phyloP scores from a whole-genome alignment of 2,888 invertebrate species.

The Flexamia atlantica region DNA sequence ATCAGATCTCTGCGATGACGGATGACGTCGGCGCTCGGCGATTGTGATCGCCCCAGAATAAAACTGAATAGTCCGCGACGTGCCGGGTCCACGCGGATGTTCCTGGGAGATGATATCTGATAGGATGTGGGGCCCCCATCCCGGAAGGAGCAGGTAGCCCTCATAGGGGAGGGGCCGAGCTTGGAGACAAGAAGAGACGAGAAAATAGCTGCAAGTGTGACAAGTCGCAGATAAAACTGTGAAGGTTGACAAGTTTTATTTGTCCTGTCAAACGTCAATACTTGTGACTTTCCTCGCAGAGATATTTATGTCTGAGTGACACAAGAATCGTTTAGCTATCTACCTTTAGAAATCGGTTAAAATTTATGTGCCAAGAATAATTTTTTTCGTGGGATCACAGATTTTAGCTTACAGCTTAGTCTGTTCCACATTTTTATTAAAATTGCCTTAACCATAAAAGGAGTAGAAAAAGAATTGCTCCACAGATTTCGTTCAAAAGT shows the following conservation, averaged over 20 bases:
- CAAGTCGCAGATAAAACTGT: not conserved
- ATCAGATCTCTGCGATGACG: not conserved
- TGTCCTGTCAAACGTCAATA: too few relatives aligned
- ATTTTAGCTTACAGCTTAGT: too few relatives aligned
- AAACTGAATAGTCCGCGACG: not conserved
- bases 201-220: not conserved
- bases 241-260: not conserved
- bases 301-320: too few relatives aligned
- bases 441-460: too few relatives aligned
- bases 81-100: not conserved
- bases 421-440: too few relatives aligned
- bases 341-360: too few relatives aligned
- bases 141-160: slow-evolving; percentile 52
- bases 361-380: too few relatives aligned
- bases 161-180: not conserved
- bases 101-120: slow-evolving; percentile 3
- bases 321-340: too few relatives aligned
- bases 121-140: slow-evolving; percentile 61
- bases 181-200: not conserved
- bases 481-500: too few relatives aligned
- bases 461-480: too few relatives aligned
- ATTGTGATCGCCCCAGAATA: not conserved
- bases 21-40: not conserved
- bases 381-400: too few relatives aligned
- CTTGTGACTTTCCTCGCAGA: too few relatives aligned